Conservation (phyloP, 2,797 vertebrate species). For the Falco naumanni region DNA sequence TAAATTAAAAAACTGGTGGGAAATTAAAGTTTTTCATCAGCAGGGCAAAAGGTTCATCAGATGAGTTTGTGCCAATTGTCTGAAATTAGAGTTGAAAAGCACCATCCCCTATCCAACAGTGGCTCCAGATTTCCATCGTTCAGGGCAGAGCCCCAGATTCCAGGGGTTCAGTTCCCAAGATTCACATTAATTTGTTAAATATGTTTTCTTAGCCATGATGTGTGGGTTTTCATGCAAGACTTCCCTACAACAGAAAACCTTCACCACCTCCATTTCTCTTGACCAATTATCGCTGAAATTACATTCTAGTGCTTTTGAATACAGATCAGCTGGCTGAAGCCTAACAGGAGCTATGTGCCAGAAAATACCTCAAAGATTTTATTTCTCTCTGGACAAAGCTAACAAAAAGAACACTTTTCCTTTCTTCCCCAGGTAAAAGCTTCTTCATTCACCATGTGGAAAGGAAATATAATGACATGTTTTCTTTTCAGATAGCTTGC, state of each 20-base stretch:
- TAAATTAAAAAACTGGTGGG: background rate
- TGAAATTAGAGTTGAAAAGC: background rate
- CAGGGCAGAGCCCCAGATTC: background rate
- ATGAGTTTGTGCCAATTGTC: background rate
- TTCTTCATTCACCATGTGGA: background rate
- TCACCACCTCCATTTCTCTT: background rate
- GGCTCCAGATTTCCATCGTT: background rate
- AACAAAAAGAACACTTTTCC: background rate
- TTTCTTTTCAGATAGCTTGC: background rate
- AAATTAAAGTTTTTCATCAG: background rate
- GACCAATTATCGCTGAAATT: background rate
- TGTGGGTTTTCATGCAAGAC: background rate
- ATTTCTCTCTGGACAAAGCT: background rate
- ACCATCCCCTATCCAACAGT: background rate
- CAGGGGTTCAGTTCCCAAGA: background rate
- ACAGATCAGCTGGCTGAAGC: background rate
- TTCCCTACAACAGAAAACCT: background rate
- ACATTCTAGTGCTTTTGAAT: background rate
- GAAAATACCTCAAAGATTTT: constrained; percentile 26
- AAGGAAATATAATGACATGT: background rate
- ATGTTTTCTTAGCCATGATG: background rate
- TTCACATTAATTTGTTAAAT: background rate
- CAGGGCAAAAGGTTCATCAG: background rate
- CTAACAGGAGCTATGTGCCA: background rate
- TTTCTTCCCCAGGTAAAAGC: background rate